phyloP scores from a whole-genome alignment of 2,113 vertebrate species.

The Nibea coibor region DNA sequence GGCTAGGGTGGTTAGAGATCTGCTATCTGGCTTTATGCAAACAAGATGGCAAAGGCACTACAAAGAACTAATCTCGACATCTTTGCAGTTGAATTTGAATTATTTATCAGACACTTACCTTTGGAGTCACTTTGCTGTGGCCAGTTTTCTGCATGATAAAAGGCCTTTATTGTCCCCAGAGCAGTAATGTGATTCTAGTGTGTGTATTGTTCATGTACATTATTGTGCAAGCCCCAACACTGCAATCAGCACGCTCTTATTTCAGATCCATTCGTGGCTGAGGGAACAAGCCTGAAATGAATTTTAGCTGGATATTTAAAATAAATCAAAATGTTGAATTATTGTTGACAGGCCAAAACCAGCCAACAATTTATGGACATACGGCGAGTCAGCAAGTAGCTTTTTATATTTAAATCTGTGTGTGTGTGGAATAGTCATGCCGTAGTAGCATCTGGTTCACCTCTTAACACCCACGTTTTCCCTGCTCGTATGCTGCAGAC shows the following conservation, averaged over 20 bases:
- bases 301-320: conserved; percentile 19
- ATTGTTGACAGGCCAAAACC: conserved; percentile 47
- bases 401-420: conserved; percentile 36
- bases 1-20: conserved; percentile 12
- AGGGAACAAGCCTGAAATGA: background rate
- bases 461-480: conserved; percentile 71
- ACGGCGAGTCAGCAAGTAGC: conserved; percentile 23
- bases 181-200: background rate
- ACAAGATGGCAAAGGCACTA: conserved; percentile 43
- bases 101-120: background rate
- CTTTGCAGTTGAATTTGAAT: conserved; percentile 49
- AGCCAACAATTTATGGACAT: conserved; percentile 40
- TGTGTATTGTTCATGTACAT: conserved; percentile 1
- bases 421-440: conserved; percentile 47
- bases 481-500: conserved; percentile 24
- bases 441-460: conserved; percentile 65
- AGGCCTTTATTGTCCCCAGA: background rate
- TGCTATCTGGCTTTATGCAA: conserved; percentile 65
- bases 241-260: background rate
- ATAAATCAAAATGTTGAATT: conserved; percentile 7
- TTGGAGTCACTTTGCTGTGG: background rate
- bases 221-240: background rate
- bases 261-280: background rate
- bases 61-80: conserved; percentile 41
- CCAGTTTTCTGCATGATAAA: background rate